These are phyloP conservation scores for Tanypteryx hageni DNA, from an alignment of 2,888 invertebrate species.

Conservation along the genomic window DNA sequence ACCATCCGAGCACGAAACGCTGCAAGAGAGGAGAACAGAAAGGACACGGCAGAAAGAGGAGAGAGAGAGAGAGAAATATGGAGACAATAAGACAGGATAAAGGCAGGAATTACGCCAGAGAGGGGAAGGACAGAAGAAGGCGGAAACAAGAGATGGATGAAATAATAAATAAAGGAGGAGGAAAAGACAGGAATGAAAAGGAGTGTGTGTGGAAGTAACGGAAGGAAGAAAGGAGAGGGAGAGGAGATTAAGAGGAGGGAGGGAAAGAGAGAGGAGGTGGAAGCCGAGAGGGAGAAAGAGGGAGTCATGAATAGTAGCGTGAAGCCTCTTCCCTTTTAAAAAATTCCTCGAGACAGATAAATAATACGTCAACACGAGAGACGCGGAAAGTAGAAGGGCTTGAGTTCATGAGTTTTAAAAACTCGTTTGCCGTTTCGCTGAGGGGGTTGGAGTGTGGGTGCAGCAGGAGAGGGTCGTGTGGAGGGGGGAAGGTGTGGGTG, in stretches of 20 bases:
- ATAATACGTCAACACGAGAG: constrained; percentile 51
- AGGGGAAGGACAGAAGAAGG: too few relatives aligned
- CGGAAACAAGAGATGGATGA: not conserved
- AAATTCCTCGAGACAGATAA: constrained; percentile 39
- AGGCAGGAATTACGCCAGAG: too few relatives aligned
- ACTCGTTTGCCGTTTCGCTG: constrained; percentile 51
- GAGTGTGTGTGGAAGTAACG: too few relatives aligned
- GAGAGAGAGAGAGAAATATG: too few relatives aligned
- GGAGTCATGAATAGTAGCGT: constrained; percentile 16
- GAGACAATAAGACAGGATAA: too few relatives aligned
- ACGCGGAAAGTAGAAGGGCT: constrained; percentile 9
- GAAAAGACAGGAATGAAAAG: not conserved
- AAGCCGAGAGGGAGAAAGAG: not conserved
- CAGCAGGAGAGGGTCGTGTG: not conserved
- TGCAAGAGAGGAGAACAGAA: too few relatives aligned
- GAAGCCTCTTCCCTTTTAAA: not conserved
- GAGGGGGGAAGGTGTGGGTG: not conserved
- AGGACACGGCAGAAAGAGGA: too few relatives aligned
- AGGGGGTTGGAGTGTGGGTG: not conserved
- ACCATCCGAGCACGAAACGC: too few relatives aligned
- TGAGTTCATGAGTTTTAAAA: constrained; percentile 61
- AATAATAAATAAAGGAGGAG: not conserved
- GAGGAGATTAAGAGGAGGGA: not conserved
- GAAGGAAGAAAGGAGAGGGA: not conserved
- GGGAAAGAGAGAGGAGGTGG: not conserved